phyloP scores from a whole-genome alignment of 2,797 vertebrate species.

The Lepilemur septentrionalis region DNA sequence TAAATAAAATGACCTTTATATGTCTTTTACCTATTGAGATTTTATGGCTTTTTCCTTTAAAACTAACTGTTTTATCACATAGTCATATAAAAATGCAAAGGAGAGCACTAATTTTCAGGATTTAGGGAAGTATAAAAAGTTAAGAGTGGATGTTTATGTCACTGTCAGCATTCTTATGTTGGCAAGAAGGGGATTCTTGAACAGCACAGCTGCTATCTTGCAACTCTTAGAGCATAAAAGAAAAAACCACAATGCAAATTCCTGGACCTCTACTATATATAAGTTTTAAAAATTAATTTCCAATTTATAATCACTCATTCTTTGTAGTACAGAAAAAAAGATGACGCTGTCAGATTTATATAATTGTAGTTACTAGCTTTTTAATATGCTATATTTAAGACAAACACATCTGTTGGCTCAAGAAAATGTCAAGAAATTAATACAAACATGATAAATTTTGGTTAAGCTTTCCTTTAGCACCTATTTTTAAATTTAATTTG shows the following conservation, averaged over 20 bases:
- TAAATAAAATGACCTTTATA: slow-evolving; percentile 64
- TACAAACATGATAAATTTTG: background rate
- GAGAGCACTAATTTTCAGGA: slow-evolving; percentile 77
- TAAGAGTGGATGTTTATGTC: slow-evolving; percentile 73
- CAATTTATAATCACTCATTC: slow-evolving; percentile 17
- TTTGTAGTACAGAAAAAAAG: slow-evolving; percentile 5
- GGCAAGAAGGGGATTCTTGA: slow-evolving; percentile 72
- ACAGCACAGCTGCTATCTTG: slow-evolving; percentile 78
- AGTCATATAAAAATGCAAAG: slow-evolving; percentile 76
- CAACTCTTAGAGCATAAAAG: slow-evolving; percentile 78
- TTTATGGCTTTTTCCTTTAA: slow-evolving; percentile 67
- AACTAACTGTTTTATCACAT: slow-evolving; percentile 61
- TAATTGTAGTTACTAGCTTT: slow-evolving; percentile 12
- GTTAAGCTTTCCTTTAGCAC: background rate
- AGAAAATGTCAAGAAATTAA: background rate
- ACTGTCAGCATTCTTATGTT: slow-evolving; percentile 71
- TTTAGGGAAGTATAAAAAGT: slow-evolving; percentile 78
- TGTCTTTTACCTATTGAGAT: slow-evolving; percentile 54
- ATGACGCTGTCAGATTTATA: background rate
- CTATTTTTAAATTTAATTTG: background rate
- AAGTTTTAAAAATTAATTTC: slow-evolving; percentile 57
- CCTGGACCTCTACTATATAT: slow-evolving; percentile 45
- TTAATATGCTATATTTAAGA: background rate
- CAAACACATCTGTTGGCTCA: background rate
- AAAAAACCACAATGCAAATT: slow-evolving; percentile 78